A percentile compares a stretch with the other conserved stretches of the same genome.
Conservation (phyloP, 1,140 invertebrate species). For the Mesaphorura yosii region DNA sequence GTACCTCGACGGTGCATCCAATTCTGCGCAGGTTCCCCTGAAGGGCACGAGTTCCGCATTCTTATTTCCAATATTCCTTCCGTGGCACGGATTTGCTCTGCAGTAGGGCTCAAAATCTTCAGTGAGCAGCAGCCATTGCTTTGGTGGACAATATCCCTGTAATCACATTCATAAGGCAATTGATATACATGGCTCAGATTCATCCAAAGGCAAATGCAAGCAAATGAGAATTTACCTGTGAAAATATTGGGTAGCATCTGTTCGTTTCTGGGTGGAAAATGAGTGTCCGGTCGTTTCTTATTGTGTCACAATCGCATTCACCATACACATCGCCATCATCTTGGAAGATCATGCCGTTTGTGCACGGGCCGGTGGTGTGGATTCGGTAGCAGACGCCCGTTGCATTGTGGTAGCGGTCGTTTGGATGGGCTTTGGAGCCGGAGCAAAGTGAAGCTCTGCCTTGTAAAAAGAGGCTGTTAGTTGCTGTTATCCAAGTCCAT, state of each 20-base stretch:
- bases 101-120: neutral
- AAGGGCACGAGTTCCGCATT: neutral
- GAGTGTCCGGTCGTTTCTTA: constrained; percentile 1
- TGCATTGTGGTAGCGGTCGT: neutral
- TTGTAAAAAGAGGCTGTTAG: no score
- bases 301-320: constrained; percentile 9
- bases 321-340: neutral
- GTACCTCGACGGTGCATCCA: neutral
- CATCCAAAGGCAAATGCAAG: neutral
- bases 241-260: constrained; percentile 5
- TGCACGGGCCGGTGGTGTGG: neutral
- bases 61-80: neutral
- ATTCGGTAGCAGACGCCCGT: neutral
- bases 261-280: constrained; percentile 6
- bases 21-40: neutral
- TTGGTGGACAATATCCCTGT: constrained; percentile 5
- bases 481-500: no score
- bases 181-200: neutral
- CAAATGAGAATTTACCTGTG: constrained; percentile 3
- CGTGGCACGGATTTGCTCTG: neutral
- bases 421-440: no score
- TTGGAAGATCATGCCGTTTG: neutral
- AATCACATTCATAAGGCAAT: neutral
- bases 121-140: neutral
- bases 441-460: no score